phyloP scores from a whole-genome alignment of 1,140 invertebrate species.

The Diuraphis noxia region DNA sequence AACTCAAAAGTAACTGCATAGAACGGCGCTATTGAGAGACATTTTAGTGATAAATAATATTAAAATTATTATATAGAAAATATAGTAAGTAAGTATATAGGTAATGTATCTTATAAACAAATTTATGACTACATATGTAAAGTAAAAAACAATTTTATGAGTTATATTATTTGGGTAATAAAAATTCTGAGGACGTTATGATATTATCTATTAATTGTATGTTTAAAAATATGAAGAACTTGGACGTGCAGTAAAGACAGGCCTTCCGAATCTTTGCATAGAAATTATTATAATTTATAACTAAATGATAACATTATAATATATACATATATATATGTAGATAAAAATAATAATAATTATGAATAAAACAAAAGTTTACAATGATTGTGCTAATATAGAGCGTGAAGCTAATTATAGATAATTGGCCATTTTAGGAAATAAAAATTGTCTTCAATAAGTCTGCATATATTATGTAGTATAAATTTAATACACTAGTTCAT shows the following conservation, averaged over 20 bases:
- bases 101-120: not conserved
- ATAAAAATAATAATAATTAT: not conserved
- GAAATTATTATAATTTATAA: not conserved
- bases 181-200: not conserved
- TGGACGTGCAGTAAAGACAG: not conserved
- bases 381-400: not conserved
- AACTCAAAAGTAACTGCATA: not conserved
- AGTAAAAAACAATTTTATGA: not conserved
- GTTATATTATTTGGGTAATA: not conserved
- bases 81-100: not conserved
- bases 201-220: not conserved
- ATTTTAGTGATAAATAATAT: constrained; percentile 16
- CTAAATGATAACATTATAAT: not conserved
- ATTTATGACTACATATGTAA: not conserved
- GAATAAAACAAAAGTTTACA: not conserved
- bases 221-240: not conserved
- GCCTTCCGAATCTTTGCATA: not conserved
- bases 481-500: not conserved
- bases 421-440: not conserved
- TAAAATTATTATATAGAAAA: not conserved
- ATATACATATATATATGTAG: not conserved
- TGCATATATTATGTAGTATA: not conserved
- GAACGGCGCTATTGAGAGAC: not conserved
- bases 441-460: too few relatives aligned
- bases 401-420: not conserved